A percentile compares a stretch with the other conserved stretches of the same genome.
Conservation (phyloP, 2,888 invertebrate species). For the Melolontha melolontha region DNA sequence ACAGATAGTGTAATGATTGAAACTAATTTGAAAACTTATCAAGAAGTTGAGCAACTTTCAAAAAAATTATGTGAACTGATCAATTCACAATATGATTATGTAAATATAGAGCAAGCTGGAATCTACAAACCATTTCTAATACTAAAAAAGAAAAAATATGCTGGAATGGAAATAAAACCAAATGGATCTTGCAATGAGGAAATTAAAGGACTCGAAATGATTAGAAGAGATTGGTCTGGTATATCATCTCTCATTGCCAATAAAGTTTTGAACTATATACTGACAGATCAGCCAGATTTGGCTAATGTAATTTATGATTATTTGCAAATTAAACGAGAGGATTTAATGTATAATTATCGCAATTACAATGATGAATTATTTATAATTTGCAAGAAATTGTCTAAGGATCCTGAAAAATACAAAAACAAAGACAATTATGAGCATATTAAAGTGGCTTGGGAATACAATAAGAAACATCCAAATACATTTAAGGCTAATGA, state of each 20-base stretch:
- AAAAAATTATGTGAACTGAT: constrained; percentile 1
- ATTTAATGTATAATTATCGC: constrained; percentile 14
- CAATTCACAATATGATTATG: constrained; percentile 15
- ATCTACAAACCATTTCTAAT: constrained; percentile 27
- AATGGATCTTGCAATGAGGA: background rate
- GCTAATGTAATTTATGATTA: constrained; percentile 8
- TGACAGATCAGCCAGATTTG: background rate
- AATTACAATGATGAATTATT: too few species aligned
- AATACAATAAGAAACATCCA: constrained; percentile 9
- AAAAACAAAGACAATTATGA: background rate
- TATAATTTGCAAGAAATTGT: constrained; percentile 23
- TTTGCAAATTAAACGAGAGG: constrained; percentile 4
- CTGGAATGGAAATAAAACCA: background rate
- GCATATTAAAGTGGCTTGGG: constrained; percentile 15
- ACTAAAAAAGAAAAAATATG: constrained; percentile 21
- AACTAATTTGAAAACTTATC: constrained; percentile 88
- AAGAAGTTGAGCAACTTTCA: constrained; percentile 66
- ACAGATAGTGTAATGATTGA: constrained; percentile 99
- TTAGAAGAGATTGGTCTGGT: constrained; percentile 29
- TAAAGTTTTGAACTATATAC: constrained; percentile 5
- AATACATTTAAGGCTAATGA: constrained; percentile 19
- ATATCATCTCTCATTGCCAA: constrained; percentile 11
- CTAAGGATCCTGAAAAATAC: constrained; percentile 23
- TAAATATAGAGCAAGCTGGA: constrained; percentile 19
- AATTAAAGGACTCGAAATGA: constrained; percentile 24